Evolutionary conservation across 1,140 invertebrate genomes (phyloP), one percentile per base, ranked within the genome.

Genomic region (Mylabris phalerata): DNA sequence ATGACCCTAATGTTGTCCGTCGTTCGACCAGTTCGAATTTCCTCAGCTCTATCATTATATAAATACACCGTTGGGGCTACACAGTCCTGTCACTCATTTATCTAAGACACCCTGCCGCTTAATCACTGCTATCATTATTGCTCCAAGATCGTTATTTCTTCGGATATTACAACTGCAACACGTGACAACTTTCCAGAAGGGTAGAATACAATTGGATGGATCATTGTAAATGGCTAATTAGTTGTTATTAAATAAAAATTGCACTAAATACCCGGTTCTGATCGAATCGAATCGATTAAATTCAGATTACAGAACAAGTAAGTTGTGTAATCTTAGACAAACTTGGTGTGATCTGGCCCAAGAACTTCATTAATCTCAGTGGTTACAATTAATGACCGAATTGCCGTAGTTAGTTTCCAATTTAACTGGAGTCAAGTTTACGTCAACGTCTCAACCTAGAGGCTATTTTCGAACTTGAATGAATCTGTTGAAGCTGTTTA

Each of bases 1-100:
- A 70, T 71, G 70, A 71, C 70, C 70, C 67, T 38, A 50, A 57
- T 26, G 48, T 58, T 59, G 48, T 48, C 46, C 55, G 46, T 41
- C 55, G 42, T 48, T 51, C 48, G 61, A 27, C 56, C 48, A 58
- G 55, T 61, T 69, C 65, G 67, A 64, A 59, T 67, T 66, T 62
- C 67, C 65, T 61, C 63, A 65, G 65, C 66, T 70, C 68, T 70
- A 70, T 71, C 70, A 71, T 71, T 71, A 71, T 70, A 70, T 71
- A 71, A 71, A 71, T 70, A 70, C 68, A 71, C 70, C 70, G 66
- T 57, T 70, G 70, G 70, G 70, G 69, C 66, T 62, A 39, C 55
- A 19, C 19, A 10, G 58, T 61, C 50, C 67, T 71, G 70, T 71
- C 70, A 71, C 64, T 70, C 70, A 71, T 71, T 70, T 70, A 70